Base-by-base conservation (phyloP, 2,888 invertebrate genomes). In the Acleris holmiana region DNA sequence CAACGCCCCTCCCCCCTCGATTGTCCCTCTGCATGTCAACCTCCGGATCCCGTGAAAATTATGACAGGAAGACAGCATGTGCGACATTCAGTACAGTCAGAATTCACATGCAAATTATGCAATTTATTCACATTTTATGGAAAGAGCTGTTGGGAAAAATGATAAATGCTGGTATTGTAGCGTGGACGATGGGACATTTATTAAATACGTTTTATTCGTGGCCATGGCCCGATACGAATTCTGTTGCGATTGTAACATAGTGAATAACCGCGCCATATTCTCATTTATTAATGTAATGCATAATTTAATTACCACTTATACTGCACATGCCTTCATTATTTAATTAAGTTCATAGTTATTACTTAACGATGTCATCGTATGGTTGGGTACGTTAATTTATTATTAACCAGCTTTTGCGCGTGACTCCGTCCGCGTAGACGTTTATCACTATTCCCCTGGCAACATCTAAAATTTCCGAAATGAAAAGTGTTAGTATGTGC, bases 51-150 rank as follows among this genome's bases (percentile, higher is more conserved):
- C 23, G 23, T 50, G 59, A 23, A 65, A 65, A 65, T 65, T 60
- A 65, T 55, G 50, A 59, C 60, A 25, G 46, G 59, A 60, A 65
- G 49, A 54, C 48, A 29, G 59, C 44, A 54, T 54, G 48, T 64
- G 40, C 60, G 29, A 55, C 54, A 60, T 65, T 55, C 65, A 65
- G 55, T 55, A 65, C 55, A 55, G 58, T 59, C 35, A 44, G 54
- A 55, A 60, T 65, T 65, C 59, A 48, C 53, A 65, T 65, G 60
- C 44, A 65, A 65, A 65, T 64, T 53, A 58, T 59, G 54, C 48
- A 60, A 50, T 29, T 29, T 23, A 46, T 46, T 58, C 17, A 40
- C 40, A 17, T 65, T 29, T 54, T 59, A 53, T 54, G 54, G 41
- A 55, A 40, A 65, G 58, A 49, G 40, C 46, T n/a, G 46, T 44